Conservation (phyloP, 2,797 vertebrate species). For the Chloroceryle amazona region DNA sequence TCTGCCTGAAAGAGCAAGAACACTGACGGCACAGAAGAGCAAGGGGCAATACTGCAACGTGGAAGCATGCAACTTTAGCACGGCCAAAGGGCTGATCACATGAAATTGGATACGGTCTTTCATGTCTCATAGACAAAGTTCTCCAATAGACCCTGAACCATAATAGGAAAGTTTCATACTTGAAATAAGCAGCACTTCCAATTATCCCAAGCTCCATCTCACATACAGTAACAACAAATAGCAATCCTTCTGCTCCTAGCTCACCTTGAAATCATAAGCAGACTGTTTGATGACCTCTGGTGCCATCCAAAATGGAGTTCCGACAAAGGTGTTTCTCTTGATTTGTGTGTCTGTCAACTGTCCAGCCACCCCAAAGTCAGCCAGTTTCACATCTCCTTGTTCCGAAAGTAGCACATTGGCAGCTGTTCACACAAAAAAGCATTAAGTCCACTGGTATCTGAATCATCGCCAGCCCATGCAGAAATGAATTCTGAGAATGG, state of each 20-base stretch:
- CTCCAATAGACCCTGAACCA: neutral
- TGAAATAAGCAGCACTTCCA: neutral
- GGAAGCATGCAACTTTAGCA: neutral
- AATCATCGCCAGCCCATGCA: neutral
- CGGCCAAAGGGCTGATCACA: neutral
- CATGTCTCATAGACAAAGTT: neutral
- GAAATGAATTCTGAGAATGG: neutral
- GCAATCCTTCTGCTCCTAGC: neutral
- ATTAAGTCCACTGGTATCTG: neutral
- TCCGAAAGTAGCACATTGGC: conserved; percentile 97
- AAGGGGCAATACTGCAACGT: neutral
- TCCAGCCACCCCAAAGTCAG: conserved; percentile 97
- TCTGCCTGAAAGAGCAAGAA: conserved; percentile 87
- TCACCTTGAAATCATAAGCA: conserved; percentile 98
- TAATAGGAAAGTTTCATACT: neutral
- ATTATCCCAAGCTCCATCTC: neutral
- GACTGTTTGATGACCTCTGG: conserved; percentile 99
- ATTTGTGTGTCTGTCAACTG: conserved; percentile 98
- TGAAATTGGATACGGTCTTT: neutral
- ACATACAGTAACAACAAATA: fast-evolving
- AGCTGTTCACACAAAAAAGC: conserved; percentile 79
- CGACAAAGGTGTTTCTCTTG: conserved; percentile 98
- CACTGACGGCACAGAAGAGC: neutral
- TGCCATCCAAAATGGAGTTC: conserved; percentile 99
- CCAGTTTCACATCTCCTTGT: conserved; percentile 97